Percentiles rank a stretch among this genome's conserved stretches.
Evolutionary conservation across 2,888 invertebrate genomes (phyloP).

Genomic region (Callosobruchus maculatus): DNA sequence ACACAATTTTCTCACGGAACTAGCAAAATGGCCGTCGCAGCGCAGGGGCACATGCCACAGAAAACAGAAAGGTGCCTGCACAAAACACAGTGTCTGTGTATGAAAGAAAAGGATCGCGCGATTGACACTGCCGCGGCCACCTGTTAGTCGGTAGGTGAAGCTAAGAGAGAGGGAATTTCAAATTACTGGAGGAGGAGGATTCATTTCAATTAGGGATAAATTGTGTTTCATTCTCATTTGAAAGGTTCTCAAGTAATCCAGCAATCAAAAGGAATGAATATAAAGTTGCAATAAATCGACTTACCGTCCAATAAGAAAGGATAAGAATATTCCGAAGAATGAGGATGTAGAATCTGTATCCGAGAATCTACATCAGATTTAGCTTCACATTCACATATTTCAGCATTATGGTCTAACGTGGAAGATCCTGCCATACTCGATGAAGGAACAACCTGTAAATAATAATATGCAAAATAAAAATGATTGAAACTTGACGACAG

Average conservation of each 20-base stretch:
- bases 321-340: not conserved
- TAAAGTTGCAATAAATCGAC: not conserved
- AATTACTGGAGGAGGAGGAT: not conserved
- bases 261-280: not conserved
- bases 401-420: not conserved
- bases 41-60: constrained; percentile 64
- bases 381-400: not conserved
- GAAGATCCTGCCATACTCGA: constrained; percentile 16
- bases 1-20: constrained; percentile 63
- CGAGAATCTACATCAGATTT: constrained; percentile 3
- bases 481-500: too few species aligned
- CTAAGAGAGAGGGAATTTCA: not conserved
- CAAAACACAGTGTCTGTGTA: not conserved
- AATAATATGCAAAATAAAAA: too few species aligned
- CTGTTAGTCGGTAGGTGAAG: constrained; percentile 17
- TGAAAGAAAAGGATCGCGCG: constrained; percentile 38
- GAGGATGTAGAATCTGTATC: not conserved
- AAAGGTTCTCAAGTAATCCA: not conserved
- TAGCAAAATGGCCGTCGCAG: constrained; percentile 67
- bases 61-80: constrained; percentile 33
- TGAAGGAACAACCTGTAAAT: constrained; percentile 17
- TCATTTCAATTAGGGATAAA: not conserved
- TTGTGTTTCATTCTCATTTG: not conserved
- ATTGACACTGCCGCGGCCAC: constrained; percentile 28
- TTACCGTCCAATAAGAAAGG: constrained; percentile 4